phyloP scores from a whole-genome alignment of 2,797 vertebrate species.

The Ceryle rudis region DNA sequence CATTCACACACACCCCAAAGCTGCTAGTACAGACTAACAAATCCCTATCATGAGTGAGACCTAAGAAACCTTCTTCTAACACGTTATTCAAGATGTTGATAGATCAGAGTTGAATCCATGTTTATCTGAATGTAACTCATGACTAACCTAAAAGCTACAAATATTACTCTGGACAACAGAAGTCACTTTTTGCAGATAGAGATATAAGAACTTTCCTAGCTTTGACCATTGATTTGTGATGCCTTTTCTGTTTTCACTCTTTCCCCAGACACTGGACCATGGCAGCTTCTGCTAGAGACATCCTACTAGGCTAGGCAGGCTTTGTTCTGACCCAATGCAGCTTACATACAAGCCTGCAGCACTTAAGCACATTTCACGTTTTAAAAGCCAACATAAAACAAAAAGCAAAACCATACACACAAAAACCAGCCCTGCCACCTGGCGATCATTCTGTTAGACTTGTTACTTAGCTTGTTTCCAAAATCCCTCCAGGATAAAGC shows the following conservation, averaged over 20 bases:
- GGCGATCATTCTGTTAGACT: constrained; percentile 18
- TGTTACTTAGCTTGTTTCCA: neutral
- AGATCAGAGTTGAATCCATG: neutral
- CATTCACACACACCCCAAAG: neutral
- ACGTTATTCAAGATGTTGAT: neutral
- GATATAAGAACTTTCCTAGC: neutral
- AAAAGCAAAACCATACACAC: neutral
- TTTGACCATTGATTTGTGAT: neutral
- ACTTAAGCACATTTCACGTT: neutral
- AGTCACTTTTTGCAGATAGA: neutral
- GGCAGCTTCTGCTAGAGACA: neutral
- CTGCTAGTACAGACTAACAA: neutral
- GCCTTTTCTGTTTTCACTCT: neutral
- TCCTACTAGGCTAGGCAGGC: neutral
- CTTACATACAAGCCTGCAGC: neutral
- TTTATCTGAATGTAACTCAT: neutral
- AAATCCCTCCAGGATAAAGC: neutral
- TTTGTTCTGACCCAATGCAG: neutral
- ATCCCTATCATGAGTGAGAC: neutral
- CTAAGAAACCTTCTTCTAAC: neutral
- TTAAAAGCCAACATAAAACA: neutral
- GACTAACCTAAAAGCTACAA: neutral
- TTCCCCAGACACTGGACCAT: neutral
- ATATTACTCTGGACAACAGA: neutral
- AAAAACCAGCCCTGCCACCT: constrained; percentile 68